phyloP scores from a whole-genome alignment of 2,113 vertebrate genomes.

The Addax nasomaculatus region DNA sequence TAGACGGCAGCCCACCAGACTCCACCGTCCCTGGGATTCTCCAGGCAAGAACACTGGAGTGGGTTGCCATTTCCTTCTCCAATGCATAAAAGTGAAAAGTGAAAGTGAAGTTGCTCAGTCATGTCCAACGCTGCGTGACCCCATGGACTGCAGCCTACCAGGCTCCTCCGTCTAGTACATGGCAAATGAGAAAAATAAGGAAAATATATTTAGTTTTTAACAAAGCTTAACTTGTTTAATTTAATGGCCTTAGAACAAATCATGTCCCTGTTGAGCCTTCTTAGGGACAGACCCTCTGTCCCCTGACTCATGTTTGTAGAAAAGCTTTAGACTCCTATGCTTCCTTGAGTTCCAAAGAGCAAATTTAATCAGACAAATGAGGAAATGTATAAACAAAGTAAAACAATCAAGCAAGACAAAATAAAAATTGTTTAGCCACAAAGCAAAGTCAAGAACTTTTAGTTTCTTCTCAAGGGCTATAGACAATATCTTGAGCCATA shows the following conservation, averaged over 20 bases:
- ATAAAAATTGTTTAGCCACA: neutral
- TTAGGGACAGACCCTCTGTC: neutral
- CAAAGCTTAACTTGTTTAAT: neutral
- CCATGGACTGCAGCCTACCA: neutral
- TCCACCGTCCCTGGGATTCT: fast-evolving
- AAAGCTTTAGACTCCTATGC: neutral
- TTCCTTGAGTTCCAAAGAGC: neutral
- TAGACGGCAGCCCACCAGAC: neutral
- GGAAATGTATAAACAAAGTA: neutral
- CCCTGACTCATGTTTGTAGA: neutral
- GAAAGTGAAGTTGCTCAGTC: neutral
- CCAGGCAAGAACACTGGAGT: neutral
- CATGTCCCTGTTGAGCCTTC: neutral
- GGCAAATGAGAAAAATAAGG: neutral
- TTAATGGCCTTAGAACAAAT: neutral
- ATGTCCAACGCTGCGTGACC: fast-evolving
- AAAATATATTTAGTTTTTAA: neutral
- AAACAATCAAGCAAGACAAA: neutral
- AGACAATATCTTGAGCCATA: neutral
- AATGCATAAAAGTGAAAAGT: neutral
- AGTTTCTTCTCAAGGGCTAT: neutral
- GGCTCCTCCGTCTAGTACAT: neutral
- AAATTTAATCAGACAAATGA: neutral
- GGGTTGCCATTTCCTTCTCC: neutral
- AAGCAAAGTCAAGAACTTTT: neutral